A percentile compares a stretch with the other conserved stretches of the same genome.
Conservation (phyloP, 2,113 vertebrate species). For the Pteruthius melanotis region DNA sequence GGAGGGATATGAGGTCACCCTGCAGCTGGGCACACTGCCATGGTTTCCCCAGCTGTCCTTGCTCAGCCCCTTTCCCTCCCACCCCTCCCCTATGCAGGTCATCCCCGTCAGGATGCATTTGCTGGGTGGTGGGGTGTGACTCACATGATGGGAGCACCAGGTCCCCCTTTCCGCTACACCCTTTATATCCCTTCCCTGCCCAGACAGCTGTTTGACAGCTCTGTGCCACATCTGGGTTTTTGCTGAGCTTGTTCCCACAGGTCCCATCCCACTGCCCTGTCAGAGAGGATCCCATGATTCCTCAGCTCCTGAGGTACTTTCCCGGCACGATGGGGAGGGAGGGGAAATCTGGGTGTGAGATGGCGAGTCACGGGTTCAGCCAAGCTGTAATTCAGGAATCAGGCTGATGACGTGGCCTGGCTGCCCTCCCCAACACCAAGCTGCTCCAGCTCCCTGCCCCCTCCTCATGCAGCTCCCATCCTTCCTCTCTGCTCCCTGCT, state of each 20-base stretch:
- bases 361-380: background rate
- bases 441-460: background rate
- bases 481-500: background rate
- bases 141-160: fast-evolving
- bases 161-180: background rate
- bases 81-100: background rate
- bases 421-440: fast-evolving
- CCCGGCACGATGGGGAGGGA: fast-evolving
- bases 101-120: background rate
- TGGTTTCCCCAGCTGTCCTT: background rate
- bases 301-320: background rate
- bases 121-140: background rate
- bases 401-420: background rate
- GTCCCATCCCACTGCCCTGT: fast-evolving
- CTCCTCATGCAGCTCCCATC: fast-evolving
- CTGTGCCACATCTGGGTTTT: background rate
- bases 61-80: background rate
- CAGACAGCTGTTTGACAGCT: background rate
- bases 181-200: background rate
- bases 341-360: background rate
- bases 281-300: fast-evolving
- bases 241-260: background rate
- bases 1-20: background rate
- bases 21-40: background rate
- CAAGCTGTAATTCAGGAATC: background rate